phyloP scores from a whole-genome alignment of 1,140 invertebrate genomes.

The Oryzaephilus surinamensis region DNA sequence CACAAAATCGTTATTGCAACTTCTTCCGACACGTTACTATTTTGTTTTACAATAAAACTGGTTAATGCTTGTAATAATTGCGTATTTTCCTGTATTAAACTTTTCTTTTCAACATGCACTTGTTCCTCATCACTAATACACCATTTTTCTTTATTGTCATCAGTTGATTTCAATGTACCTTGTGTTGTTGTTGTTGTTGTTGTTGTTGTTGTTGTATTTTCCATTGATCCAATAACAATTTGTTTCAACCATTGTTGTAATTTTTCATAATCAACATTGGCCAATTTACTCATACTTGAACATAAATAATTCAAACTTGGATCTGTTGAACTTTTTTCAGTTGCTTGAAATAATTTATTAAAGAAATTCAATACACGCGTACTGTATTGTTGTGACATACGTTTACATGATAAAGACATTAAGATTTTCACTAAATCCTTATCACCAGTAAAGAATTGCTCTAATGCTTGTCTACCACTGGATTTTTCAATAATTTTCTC shows the following conservation, averaged over 20 bases:
- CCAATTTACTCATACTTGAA: conserved; percentile 53
- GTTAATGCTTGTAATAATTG: conserved; percentile 61
- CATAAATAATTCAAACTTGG: conserved; percentile 59
- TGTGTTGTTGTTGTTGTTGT: conserved; percentile 21
- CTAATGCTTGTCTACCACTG: conserved; percentile 67
- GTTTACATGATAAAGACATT: conserved; percentile 57
- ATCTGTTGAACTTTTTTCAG: conserved; percentile 44
- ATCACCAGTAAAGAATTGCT: conserved; percentile 62
- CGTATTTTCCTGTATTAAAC: conserved; percentile 54
- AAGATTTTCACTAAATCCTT: conserved; percentile 58
- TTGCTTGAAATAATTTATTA: conserved; percentile 64
- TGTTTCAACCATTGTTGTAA: conserved; percentile 61
- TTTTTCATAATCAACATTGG: conserved; percentile 50
- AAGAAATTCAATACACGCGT: conserved; percentile 71
- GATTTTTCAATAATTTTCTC: conserved; percentile 72
- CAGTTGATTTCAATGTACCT: conserved; percentile 7
- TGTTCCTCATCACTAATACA: conserved; percentile 6
- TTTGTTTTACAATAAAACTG: conserved; percentile 64
- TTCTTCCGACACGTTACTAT: conserved; percentile 50
- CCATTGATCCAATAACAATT: conserved; percentile 48
- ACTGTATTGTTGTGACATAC: conserved; percentile 59
- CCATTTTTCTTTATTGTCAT: conserved; percentile 16
- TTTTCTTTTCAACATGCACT: conserved; percentile 37
- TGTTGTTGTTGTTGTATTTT: conserved; percentile 33
- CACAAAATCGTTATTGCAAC: conserved; percentile 64